These are phyloP conservation scores for Electrophaes corylata DNA, from an alignment of 2,888 invertebrate genomes.

Conservation along the genomic window DNA sequence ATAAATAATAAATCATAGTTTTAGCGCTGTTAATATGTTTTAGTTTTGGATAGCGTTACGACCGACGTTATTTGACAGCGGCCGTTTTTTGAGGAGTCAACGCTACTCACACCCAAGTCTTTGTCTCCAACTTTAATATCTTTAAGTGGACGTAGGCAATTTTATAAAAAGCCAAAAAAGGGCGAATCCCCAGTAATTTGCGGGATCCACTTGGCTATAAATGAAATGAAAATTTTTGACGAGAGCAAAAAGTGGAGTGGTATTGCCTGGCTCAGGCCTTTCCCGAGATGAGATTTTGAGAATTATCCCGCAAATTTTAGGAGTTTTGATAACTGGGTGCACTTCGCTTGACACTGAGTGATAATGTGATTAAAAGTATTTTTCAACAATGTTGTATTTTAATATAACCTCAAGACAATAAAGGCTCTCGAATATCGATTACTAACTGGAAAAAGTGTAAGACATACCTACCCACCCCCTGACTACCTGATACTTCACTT, in stretches of 20 bases:
- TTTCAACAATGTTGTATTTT: too few species aligned
- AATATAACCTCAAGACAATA: too few species aligned
- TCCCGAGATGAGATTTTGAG: conserved; percentile 47
- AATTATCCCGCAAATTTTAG: conserved; percentile 40
- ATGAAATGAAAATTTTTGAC: conserved; percentile 77
- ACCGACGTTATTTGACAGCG: neutral
- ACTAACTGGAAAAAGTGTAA: too few species aligned
- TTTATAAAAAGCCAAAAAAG: conserved; percentile 73
- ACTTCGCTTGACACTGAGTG: conserved; percentile 17
- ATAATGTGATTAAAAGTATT: conserved; percentile 15
- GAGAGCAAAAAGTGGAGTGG: conserved; percentile 56
- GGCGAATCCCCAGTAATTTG: conserved; percentile 72
- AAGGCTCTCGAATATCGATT: too few species aligned
- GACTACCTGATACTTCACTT: too few species aligned
- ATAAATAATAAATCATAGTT: too few species aligned
- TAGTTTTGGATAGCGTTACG: too few species aligned
- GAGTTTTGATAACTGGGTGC: conserved; percentile 16
- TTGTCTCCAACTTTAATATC: conserved; percentile 76
- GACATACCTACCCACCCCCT: too few species aligned
- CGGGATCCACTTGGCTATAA: conserved; percentile 71
- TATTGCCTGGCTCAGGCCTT: conserved; percentile 46
- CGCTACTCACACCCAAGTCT: conserved; percentile 63
- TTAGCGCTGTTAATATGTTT: too few species aligned
- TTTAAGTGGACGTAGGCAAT: conserved; percentile 79
- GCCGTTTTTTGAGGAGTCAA: conserved; percentile 29